Percentiles rank a stretch among this genome's conserved stretches.
phyloP scores from a whole-genome alignment of 2,888 invertebrate species.

The Rhaphigaster nebulosa region DNA sequence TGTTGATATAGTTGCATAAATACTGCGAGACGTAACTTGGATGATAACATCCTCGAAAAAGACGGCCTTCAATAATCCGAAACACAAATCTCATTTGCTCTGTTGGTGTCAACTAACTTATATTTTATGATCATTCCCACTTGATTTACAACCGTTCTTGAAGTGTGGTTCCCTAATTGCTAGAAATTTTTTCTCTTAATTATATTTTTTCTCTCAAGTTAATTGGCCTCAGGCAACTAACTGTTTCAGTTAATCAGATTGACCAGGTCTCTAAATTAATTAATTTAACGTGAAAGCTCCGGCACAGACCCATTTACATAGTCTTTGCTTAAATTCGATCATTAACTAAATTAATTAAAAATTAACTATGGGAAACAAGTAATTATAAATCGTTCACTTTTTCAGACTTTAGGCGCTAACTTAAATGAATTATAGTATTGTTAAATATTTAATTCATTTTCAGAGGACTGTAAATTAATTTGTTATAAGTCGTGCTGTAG shows the following conservation, averaged over 20 bases:
- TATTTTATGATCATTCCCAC: background rate
- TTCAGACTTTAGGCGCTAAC: background rate
- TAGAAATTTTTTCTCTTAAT: background rate
- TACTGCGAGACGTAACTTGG: no score
- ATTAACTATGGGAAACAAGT: background rate
- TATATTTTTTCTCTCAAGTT: no score
- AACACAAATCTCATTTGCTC: no score
- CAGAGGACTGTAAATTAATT: no score
- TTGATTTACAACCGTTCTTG: background rate
- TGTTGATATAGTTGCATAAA: no score
- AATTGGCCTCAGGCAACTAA: background rate
- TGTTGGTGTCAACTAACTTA: no score
- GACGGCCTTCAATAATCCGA: no score
- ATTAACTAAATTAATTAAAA: background rate
- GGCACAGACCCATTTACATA: background rate
- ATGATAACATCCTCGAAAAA: no score
- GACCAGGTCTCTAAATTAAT: background rate
- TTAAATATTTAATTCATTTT: background rate
- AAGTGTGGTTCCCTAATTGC: background rate
- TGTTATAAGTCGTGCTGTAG: no score
- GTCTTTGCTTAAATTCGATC: background rate
- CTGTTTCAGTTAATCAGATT: background rate
- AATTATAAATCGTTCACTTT: background rate
- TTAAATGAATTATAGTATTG: background rate
- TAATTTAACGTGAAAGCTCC: background rate